Conservation (phyloP, 2,797 vertebrate genomes). For the Clangula hyemalis region DNA sequence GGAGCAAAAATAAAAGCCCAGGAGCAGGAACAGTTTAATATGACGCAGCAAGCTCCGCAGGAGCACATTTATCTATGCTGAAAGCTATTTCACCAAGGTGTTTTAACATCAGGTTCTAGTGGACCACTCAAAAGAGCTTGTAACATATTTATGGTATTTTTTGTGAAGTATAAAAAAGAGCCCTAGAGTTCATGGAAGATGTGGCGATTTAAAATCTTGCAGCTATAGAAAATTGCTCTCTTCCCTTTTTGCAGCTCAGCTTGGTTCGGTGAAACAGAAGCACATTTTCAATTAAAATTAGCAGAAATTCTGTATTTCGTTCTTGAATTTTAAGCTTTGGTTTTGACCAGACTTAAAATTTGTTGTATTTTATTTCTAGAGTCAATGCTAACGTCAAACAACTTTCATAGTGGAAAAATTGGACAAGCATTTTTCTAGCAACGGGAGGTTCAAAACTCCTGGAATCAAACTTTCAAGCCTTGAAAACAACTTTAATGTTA, state of each 20-base stretch:
- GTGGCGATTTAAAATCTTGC: background rate
- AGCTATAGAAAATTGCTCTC: background rate
- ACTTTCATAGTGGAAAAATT: background rate
- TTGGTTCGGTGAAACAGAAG: background rate
- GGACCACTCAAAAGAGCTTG: background rate
- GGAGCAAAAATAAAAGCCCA: slow-evolving; percentile 60
- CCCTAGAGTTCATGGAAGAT: background rate
- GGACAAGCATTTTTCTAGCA: background rate
- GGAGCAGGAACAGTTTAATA: slow-evolving; percentile 17
- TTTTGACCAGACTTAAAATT: background rate
- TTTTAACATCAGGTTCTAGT: slow-evolving; percentile 8
- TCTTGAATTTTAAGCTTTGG: background rate
- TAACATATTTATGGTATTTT: background rate
- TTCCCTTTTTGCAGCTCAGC: background rate
- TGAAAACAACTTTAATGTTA: background rate
- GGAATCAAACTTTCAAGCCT: background rate
- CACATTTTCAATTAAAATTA: accelerated
- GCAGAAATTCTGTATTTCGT: background rate
- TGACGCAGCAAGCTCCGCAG: slow-evolving; percentile 22
- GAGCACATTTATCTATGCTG: slow-evolving; percentile 19
- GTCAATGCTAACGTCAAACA: background rate
- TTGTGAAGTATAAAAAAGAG: background rate
- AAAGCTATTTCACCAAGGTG: background rate
- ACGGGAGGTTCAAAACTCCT: background rate
- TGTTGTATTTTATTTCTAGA: background rate